A percentile compares a stretch with the other conserved stretches of the same genome.
Evolutionary conservation across 2,113 vertebrate species (phyloP).

Genomic region (Corythornis madagascariensis): DNA sequence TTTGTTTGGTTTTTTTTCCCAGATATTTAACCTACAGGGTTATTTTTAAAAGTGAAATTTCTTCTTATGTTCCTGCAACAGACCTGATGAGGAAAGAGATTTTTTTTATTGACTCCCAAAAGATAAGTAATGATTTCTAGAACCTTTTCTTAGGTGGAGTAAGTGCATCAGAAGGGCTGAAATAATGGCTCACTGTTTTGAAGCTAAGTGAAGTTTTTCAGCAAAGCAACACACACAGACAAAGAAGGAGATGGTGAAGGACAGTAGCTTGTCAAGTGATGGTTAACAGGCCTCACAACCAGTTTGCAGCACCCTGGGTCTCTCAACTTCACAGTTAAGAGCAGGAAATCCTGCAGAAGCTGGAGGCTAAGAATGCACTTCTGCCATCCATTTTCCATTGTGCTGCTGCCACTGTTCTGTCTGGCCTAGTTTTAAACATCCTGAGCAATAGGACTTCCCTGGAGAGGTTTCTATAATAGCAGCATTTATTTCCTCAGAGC

Average conservation of each 20-base stretch:
- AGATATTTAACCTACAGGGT: background rate
- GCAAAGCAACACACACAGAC: background rate
- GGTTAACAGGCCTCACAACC: background rate
- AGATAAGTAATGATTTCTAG: slow-evolving; percentile 27
- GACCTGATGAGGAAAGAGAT: background rate
- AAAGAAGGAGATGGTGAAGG: background rate
- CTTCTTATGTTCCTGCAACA: slow-evolving; percentile 35
- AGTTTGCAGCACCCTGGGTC: fast-evolving
- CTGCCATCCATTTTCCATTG: background rate
- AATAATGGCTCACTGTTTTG: background rate
- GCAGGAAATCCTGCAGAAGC: background rate
- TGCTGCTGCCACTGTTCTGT: background rate
- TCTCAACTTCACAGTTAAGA: background rate
- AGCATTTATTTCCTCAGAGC: background rate
- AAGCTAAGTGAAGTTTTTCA: background rate
- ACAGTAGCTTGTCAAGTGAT: background rate
- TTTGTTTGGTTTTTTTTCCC: background rate
- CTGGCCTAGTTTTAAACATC: slow-evolving; percentile 41
- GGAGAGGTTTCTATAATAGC: slow-evolving; percentile 8
- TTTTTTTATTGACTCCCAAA: background rate
- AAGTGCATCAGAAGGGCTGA: slow-evolving; percentile 33
- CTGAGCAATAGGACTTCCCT: slow-evolving; percentile 17
- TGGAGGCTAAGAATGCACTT: background rate
- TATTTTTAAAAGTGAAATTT: slow-evolving; percentile 22
- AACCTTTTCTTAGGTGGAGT: slow-evolving; percentile 6